phyloP scores from a whole-genome alignment of 2,113 vertebrate species.

The Platanista minor region DNA sequence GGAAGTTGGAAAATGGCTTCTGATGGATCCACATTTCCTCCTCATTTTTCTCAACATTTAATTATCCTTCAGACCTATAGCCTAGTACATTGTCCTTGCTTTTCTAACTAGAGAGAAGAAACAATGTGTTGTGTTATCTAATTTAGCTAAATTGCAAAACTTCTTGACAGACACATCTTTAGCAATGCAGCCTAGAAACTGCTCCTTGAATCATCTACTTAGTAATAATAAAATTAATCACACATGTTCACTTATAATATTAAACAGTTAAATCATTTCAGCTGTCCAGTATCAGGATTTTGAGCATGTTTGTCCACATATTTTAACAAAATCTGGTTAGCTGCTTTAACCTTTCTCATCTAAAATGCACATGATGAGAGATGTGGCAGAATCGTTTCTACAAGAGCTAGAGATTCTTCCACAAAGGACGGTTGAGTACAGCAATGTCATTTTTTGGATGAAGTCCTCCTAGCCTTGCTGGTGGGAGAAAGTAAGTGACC shows the following conservation, averaged over 20 bases:
- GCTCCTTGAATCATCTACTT: neutral
- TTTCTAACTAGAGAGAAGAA: conserved; percentile 50
- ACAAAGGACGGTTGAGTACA: neutral
- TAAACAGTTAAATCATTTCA: conserved; percentile 47
- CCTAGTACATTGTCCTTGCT: conserved; percentile 28
- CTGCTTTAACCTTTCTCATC: conserved; percentile 69
- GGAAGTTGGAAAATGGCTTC: conserved; percentile 14
- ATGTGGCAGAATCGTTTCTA: conserved; percentile 68
- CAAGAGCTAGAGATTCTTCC: conserved; percentile 60
- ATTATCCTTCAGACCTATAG: conserved; percentile 22
- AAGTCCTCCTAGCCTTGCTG: conserved; percentile 28
- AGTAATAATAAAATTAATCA: conserved; percentile 62
- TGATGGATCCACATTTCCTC: conserved; percentile 12
- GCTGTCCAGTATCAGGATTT: conserved; percentile 50
- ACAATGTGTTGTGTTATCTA: conserved; percentile 26
- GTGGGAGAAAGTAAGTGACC: conserved; percentile 64
- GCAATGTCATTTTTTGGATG: neutral
- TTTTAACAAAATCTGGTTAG: conserved; percentile 71
- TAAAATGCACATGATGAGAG: conserved; percentile 71
- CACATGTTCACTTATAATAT: conserved; percentile 57
- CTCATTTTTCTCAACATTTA: conserved; percentile 15
- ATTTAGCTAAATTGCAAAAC: neutral
- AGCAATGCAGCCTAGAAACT: conserved; percentile 34
- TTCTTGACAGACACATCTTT: neutral
- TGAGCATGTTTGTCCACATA: conserved; percentile 55